Evolutionary conservation across 1,140 invertebrate genomes (phyloP).

Genomic region (Lepidotrigona ventralis): DNA sequence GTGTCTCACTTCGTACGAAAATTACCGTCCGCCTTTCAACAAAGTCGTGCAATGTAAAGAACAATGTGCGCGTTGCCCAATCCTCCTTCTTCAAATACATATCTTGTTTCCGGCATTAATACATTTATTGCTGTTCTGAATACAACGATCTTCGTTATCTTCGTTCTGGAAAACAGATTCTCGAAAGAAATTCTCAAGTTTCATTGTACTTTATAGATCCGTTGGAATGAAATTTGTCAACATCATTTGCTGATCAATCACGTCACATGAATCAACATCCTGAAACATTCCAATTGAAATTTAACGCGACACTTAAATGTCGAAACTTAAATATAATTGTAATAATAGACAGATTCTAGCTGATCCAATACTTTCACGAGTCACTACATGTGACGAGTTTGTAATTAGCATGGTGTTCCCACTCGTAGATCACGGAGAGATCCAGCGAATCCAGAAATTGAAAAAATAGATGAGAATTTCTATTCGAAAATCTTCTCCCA

Average conservation of each 20-base stretch:
- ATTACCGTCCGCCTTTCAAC: constrained; percentile 15
- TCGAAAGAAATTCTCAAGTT: constrained; percentile 4
- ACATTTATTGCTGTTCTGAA: constrained; percentile 38
- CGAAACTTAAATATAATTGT: neutral
- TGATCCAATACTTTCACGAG: neutral
- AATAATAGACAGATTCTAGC: too few relatives aligned
- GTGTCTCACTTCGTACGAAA: neutral
- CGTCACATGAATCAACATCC: neutral
- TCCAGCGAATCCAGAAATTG: neutral
- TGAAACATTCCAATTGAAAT: neutral
- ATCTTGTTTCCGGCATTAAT: neutral
- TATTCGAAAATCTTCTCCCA: neutral
- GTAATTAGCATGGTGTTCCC: neutral
- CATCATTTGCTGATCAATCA: neutral
- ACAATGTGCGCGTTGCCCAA: constrained; percentile 43
- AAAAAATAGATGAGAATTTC: neutral
- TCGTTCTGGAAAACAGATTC: neutral
- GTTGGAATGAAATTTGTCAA: neutral
- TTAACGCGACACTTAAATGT: neutral
- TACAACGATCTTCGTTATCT: neutral
- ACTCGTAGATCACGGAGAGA: neutral
- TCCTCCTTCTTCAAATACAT: constrained; percentile 25
- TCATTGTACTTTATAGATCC: neutral
- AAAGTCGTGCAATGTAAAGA: constrained; percentile 25
- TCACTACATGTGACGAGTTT: too few relatives aligned